These are phyloP conservation scores for Gallinago paraguaiae DNA, from an alignment of 2,113 vertebrate species.

Conservation along the genomic window DNA sequence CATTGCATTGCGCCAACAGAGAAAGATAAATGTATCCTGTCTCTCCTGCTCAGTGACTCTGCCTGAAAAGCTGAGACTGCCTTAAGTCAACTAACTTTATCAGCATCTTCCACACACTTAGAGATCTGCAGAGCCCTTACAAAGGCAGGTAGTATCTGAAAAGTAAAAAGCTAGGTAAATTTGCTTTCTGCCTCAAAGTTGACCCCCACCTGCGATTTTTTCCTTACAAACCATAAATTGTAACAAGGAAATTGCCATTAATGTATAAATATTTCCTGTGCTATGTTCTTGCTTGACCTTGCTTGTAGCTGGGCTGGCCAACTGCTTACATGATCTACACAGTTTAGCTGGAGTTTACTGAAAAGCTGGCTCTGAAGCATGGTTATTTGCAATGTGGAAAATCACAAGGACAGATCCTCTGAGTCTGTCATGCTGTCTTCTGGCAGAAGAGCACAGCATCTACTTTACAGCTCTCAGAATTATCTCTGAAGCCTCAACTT, in stretches of 20 bases:
- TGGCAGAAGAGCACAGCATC: neutral
- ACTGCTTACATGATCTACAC: neutral
- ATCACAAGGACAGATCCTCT: neutral
- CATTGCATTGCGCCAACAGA: neutral
- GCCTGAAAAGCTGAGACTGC: neutral
- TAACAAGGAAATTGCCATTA: neutral
- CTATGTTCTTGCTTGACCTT: conserved; percentile 12
- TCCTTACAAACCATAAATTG: neutral
- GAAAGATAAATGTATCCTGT: neutral
- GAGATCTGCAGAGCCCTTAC: neutral
- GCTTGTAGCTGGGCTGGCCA: neutral
- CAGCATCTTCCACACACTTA: neutral
- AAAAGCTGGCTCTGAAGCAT: conserved; percentile 11
- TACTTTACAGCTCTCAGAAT: neutral
- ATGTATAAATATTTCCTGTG: neutral
- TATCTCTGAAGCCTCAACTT: neutral
- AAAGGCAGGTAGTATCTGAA: neutral
- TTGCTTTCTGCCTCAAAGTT: neutral
- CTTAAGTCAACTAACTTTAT: neutral
- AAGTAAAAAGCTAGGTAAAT: neutral
- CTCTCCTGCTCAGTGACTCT: neutral
- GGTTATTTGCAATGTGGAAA: neutral
- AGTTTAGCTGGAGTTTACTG: neutral
- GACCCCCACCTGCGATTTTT: neutral
- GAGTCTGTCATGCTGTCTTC: neutral